A percentile compares a stretch with the other conserved stretches of the same genome.
Evolutionary conservation across 2,888 invertebrate genomes (phyloP).

Genomic region (Cantharis nigra): DNA sequence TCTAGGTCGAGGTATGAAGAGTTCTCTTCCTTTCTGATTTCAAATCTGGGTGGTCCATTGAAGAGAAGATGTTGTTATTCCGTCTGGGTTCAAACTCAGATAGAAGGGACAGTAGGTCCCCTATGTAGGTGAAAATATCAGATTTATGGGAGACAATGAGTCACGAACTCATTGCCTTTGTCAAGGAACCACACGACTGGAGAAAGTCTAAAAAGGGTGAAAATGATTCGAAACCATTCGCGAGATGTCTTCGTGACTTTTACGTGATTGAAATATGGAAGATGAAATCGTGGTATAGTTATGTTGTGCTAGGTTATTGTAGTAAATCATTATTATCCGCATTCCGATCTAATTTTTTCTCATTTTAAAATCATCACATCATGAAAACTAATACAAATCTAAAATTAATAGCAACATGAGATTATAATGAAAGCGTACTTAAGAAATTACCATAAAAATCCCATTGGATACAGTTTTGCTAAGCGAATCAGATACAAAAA

Average conservation of each 20-base stretch:
- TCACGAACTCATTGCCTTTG: no score
- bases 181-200: no score
- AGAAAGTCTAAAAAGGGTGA: no score
- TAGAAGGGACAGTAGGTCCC: no score
- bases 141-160: no score
- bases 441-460: background rate
- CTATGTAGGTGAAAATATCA: no score
- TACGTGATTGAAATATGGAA: background rate
- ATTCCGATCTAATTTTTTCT: background rate
- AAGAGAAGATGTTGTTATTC: no score
- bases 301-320: background rate
- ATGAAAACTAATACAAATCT: background rate
- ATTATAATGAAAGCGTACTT: background rate
- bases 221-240: no score
- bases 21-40: no score
- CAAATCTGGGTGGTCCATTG: no score
- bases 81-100: no score
- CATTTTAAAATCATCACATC: background rate
- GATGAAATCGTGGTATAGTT: background rate
- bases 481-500: background rate
- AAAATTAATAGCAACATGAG: background rate
- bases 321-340: background rate
- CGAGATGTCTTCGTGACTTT: background rate
- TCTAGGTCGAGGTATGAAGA: no score
- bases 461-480: background rate